Conservation (phyloP, 2,113 vertebrate genomes). For the Prochilodus magdalenae region DNA sequence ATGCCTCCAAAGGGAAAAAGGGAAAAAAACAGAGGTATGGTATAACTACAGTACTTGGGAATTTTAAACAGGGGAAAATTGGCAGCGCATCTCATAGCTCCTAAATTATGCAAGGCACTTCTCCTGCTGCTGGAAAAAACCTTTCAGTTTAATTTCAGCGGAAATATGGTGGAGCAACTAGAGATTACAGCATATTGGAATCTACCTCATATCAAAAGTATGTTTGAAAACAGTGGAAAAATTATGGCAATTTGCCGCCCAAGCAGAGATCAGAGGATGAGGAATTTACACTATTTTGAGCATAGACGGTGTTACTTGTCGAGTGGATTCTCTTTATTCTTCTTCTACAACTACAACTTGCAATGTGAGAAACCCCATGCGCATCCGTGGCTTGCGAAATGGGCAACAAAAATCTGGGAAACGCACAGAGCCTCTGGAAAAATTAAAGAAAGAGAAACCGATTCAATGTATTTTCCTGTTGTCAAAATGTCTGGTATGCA, state of each 20-base stretch:
- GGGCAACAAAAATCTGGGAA: slow-evolving; percentile 60
- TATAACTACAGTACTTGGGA: slow-evolving; percentile 76
- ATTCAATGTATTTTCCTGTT: slow-evolving; percentile 81
- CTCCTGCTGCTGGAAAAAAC: slow-evolving; percentile 73
- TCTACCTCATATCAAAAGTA: slow-evolving; percentile 16
- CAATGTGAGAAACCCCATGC: slow-evolving; percentile 56
- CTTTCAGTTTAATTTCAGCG: slow-evolving; percentile 53
- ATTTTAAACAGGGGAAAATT: slow-evolving; percentile 83
- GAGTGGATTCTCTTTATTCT: background rate
- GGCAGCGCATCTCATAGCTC: slow-evolving; percentile 68
- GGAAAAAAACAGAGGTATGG: slow-evolving; percentile 72
- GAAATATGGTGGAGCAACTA: slow-evolving; percentile 49
- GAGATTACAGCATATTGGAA: slow-evolving; percentile 38
- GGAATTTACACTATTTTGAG: background rate
- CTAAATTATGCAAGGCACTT: slow-evolving; percentile 74
- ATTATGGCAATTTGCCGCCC: slow-evolving; percentile 21
- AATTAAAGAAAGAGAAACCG: slow-evolving; percentile 62
- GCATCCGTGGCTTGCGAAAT: slow-evolving; percentile 67
- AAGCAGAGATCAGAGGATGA: slow-evolving; percentile 1
- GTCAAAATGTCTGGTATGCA: slow-evolving; percentile 83
- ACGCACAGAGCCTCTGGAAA: slow-evolving; percentile 49
- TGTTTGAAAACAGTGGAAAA: slow-evolving; percentile 22
- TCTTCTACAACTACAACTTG: background rate
- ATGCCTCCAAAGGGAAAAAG: slow-evolving; percentile 66
- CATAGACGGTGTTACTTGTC: background rate